Evolutionary conservation across 2,797 vertebrate species (phyloP), one percentile per base, ranked within the genome.

Genomic region (Argentina silus): DNA sequence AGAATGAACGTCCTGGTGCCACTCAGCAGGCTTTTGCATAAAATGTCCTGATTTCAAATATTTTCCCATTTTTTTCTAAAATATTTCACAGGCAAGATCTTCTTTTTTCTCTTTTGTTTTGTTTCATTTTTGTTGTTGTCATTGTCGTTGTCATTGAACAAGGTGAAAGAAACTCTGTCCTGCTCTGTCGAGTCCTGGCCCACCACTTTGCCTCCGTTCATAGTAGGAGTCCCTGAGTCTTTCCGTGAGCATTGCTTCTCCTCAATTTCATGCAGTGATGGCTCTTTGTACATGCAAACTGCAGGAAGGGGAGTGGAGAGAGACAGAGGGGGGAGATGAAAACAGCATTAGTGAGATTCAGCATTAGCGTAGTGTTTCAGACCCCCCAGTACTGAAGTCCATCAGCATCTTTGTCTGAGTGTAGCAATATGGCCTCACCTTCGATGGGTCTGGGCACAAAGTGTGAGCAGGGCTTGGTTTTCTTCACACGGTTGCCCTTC

Each of bases 221-320:
- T 94, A n/a, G n/a, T n/a, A n/a, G n/a, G 96, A 88, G 95, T 97
- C 88, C 96, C 94, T 69, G 96, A 98, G 82, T 95, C 94, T 93
- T 97, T 97, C 87, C 95, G 94, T 66, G 95, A 96, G 62, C 92
- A 94, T 86, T 96, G 94, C 89, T 97, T 98, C 90, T 99, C 98
- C 91, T 98, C 98, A 14, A 99, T 94, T 91, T 99, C 96, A 87
- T 99, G 98, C 91, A 99, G 93, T 42, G 97, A 98, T 70, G 98
- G 98, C 93, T 99, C 98, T 94, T 97, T 97, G 88, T 99, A 99
- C 98, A 99, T 99, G 90, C 97, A 98, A 86, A 99, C 98, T 99
- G 94, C 3, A 80, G 88, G 14, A 23, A 36, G 27, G 69, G 8
- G 23, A 8, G 47, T 2, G 23, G 8, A 4, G 8, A n/a, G n/a